phyloP scores from a whole-genome alignment of 2,113 vertebrate species.

The Oryzias curvinotus region DNA sequence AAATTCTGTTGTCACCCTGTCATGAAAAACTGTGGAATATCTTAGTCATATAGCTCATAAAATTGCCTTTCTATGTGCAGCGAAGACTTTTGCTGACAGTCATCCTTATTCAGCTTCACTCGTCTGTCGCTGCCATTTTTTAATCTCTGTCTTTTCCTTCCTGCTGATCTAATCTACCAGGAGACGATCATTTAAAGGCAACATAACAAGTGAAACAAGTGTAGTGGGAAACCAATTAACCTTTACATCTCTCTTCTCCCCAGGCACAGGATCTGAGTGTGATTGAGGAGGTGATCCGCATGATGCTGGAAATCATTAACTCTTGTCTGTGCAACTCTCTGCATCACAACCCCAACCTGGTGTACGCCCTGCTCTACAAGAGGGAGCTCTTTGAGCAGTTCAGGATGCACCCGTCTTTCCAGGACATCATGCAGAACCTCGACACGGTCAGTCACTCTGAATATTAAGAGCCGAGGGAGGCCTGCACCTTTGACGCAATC shows the following conservation, averaged over 20 bases:
- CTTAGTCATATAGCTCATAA: conserved; percentile 31
- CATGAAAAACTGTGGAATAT: conserved; percentile 30
- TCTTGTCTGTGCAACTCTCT: conserved; percentile 94
- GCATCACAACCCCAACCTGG: conserved; percentile 97
- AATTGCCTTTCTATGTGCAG: conserved; percentile 28
- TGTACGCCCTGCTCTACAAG: conserved; percentile 95
- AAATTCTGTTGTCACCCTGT: conserved; percentile 10
- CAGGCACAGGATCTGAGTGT: conserved; percentile 96
- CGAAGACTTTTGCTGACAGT: conserved; percentile 28
- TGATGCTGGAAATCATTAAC: conserved; percentile 99
- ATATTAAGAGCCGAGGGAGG: neutral
- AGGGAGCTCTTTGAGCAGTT: conserved; percentile 98
- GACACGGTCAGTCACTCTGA: conserved; percentile 84
- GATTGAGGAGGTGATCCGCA: conserved; percentile 98
- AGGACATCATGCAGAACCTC: conserved; percentile 98
- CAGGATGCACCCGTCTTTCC: conserved; percentile 93
- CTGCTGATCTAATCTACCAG: conserved; percentile 46
- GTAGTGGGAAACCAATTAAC: conserved; percentile 71
- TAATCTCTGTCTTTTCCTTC: conserved; percentile 10
- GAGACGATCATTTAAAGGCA: conserved; percentile 56
- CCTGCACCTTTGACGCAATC: neutral
- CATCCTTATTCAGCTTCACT: conserved; percentile 10
- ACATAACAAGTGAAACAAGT: conserved; percentile 58
- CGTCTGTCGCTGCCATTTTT: conserved; percentile 7
- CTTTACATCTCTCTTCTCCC: conserved; percentile 59